Percentiles rank a stretch among this genome's conserved stretches.
Evolutionary conservation across 2,888 invertebrate species (phyloP).

Genomic region (Trichogramma evanescens): DNA sequence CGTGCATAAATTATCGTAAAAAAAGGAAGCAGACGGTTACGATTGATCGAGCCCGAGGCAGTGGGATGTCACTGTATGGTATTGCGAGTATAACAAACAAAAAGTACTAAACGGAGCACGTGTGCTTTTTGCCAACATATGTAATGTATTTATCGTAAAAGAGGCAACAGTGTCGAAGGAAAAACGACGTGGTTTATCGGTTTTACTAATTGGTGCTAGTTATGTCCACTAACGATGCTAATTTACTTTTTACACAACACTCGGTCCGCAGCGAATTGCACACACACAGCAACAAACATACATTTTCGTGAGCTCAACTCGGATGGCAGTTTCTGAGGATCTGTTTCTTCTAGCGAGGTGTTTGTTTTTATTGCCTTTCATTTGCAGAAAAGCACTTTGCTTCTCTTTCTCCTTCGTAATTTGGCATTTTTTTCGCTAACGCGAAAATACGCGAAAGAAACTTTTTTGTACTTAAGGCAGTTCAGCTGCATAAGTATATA

Average conservation of each 20-base stretch:
- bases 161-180: slow-evolving; percentile 6
- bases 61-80: not conserved
- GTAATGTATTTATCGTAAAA: too few relatives aligned
- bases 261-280: not conserved
- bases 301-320: slow-evolving; percentile 9
- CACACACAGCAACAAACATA: not conserved
- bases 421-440: too few relatives aligned
- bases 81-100: not conserved
- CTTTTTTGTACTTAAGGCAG: too few relatives aligned
- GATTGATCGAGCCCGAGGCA: not conserved
- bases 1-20: slow-evolving; percentile 7
- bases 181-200: slow-evolving; percentile 22
- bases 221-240: slow-evolving; percentile 26
- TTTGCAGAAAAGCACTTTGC: too few relatives aligned
- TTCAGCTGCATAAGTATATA: too few relatives aligned
- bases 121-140: too few relatives aligned
- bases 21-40: not conserved
- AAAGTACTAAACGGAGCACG: not conserved
- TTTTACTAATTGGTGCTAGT: slow-evolving; percentile 26
- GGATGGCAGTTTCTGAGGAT: too few relatives aligned
- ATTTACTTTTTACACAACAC: slow-evolving; percentile 22
- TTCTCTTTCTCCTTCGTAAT: too few relatives aligned
- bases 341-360: too few relatives aligned
- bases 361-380: too few relatives aligned
- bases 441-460: too few relatives aligned